Conservation (phyloP, 2,888 invertebrate species). For the Drosophila tanythrix region DNA sequence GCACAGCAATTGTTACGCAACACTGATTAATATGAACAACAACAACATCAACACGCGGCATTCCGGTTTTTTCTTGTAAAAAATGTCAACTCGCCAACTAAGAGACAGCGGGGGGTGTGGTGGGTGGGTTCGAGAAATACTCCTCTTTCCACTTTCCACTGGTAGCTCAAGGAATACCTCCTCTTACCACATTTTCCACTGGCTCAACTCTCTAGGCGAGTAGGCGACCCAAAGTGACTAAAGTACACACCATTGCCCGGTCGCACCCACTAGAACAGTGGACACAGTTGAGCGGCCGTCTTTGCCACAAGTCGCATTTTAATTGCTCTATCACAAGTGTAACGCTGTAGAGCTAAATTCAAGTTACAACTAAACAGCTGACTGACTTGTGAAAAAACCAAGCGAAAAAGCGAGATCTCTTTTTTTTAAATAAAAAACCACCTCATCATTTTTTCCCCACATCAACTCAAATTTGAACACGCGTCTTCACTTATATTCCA, state of each 20-base stretch:
- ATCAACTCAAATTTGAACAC: constrained; percentile 39
- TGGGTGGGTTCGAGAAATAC: constrained; percentile 7
- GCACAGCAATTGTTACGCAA: constrained; percentile 53
- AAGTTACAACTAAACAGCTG: constrained; percentile 79
- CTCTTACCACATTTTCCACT: constrained; percentile 22
- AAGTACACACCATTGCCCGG: constrained; percentile 61
- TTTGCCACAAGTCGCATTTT: constrained; percentile 50
- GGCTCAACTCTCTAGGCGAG: constrained; percentile 83
- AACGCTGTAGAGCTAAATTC: constrained; percentile 76
- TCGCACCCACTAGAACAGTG: constrained; percentile 81
- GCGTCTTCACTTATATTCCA: background rate
- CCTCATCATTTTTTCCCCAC: no score
- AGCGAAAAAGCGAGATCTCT: background rate
- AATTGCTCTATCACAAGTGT: constrained; percentile 83
- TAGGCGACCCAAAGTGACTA: constrained; percentile 58
- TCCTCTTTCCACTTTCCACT: constrained; percentile 22
- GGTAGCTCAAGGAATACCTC: constrained; percentile 20
- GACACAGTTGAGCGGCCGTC: constrained; percentile 56
- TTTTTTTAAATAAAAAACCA: background rate
- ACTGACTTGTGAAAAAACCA: constrained; percentile 77
- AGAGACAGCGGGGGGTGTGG: constrained; percentile 50
- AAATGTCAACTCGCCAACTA: constrained; percentile 82
- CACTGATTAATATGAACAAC: constrained; percentile 31
- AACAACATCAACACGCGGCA: constrained; percentile 13
- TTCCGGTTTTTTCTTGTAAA: background rate